Conservation (phyloP, 2,113 vertebrate genomes). For the Murina feae region DNA sequence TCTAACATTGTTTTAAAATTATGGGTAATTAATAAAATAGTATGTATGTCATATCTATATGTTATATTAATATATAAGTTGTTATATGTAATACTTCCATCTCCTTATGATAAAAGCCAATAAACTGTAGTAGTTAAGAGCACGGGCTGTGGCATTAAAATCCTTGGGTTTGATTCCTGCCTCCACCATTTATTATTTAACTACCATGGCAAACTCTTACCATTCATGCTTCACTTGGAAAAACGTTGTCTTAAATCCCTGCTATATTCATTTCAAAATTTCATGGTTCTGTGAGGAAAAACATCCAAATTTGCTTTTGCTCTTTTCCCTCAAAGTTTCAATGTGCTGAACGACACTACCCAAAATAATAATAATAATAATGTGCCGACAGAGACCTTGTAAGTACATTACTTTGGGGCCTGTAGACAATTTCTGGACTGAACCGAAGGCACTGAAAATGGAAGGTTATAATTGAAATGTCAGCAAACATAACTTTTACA, state of each 20-base stretch:
- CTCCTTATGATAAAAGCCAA: neutral
- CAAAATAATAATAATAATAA: neutral
- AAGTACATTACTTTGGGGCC: conserved; percentile 52
- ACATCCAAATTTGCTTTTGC: conserved; percentile 2
- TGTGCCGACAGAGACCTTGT: neutral
- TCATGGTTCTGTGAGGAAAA: neutral
- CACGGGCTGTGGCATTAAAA: neutral
- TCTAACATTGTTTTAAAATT: neutral
- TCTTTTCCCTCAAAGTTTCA: conserved; percentile 31
- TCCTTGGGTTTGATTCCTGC: neutral
- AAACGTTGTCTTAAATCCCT: neutral
- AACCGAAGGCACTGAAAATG: conserved; percentile 66
- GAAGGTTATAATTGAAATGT: conserved; percentile 71
- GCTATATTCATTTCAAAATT: neutral
- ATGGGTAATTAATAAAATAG: neutral
- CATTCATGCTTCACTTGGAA: neutral
- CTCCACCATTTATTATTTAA: neutral
- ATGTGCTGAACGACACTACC: neutral
- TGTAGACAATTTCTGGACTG: conserved; percentile 44
- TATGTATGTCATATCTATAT: neutral
- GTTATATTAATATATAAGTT: neutral
- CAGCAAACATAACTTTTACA: conserved; percentile 73
- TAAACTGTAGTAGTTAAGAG: neutral
- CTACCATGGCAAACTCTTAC: neutral
- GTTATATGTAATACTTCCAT: neutral